Evolutionary conservation across 2,888 invertebrate genomes (phyloP).

Genomic region (Drosophila siamana): DNA sequence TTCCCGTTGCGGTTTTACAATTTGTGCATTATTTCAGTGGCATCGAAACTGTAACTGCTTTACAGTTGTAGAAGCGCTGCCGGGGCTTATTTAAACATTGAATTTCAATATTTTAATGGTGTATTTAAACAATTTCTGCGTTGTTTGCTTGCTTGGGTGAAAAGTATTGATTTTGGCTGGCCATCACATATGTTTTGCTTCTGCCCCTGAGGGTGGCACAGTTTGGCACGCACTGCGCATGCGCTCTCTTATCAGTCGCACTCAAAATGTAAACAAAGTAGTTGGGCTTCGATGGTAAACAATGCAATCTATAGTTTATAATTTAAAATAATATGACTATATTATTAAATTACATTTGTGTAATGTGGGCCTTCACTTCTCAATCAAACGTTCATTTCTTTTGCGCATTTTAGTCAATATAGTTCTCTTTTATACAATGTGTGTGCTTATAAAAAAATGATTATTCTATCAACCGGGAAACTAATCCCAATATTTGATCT

Average conservation of each 20-base stretch:
- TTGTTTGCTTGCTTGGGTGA: slow-evolving; percentile 40
- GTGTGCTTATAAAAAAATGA: slow-evolving; percentile 44
- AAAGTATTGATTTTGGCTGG: slow-evolving; percentile 76
- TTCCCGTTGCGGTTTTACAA: neutral
- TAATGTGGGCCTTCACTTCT: no score
- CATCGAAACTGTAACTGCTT: slow-evolving; percentile 21
- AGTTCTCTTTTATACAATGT: slow-evolving; percentile 34
- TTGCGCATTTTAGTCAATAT: slow-evolving; percentile 35
- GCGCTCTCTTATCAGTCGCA: slow-evolving; percentile 69
- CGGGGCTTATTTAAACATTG: slow-evolving; percentile 6
- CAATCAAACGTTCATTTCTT: slow-evolving; percentile 1
- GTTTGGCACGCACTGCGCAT: slow-evolving; percentile 65
- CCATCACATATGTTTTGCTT: slow-evolving; percentile 69
- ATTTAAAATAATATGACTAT: neutral
- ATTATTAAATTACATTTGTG: neutral
- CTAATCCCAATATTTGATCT: slow-evolving; percentile 99
- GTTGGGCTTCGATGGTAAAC: neutral
- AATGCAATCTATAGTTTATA: neutral
- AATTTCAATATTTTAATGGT: slow-evolving; percentile 17
- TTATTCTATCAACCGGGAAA: neutral
- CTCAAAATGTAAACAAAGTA: slow-evolving; percentile 53
- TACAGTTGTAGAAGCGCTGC: slow-evolving; percentile 25
- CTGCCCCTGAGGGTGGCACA: slow-evolving; percentile 45
- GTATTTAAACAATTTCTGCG: slow-evolving; percentile 18
- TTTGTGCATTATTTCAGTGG: slow-evolving; percentile 30